These are phyloP conservation scores for Greenwoodochromis staneri DNA, from an alignment of 2,113 vertebrate genomes.

Conservation along the genomic window DNA sequence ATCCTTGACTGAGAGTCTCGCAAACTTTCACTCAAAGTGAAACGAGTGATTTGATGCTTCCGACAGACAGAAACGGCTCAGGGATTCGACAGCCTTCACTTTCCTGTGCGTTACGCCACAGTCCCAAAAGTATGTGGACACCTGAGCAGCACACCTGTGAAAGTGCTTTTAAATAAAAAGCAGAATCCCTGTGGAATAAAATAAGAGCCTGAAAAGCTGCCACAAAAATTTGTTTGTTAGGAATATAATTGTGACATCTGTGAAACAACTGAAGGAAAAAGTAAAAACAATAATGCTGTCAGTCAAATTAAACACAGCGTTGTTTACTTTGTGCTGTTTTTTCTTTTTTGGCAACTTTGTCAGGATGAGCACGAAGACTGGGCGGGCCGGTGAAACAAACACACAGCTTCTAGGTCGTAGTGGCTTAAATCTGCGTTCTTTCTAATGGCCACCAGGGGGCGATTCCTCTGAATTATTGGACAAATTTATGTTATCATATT, in stretches of 20 bases:
- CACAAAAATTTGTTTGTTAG: not conserved
- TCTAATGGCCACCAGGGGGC: not conserved
- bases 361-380: not conserved
- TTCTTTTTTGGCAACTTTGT: not conserved
- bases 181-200: not conserved
- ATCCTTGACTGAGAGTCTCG: not conserved
- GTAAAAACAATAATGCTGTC: not conserved
- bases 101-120: rapidly evolving
- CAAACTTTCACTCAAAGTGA: not conserved
- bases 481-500: not conserved
- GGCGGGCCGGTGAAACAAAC: rapidly evolving
- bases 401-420: not conserved
- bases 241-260: not conserved
- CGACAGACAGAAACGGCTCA: not conserved
- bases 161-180: not conserved
- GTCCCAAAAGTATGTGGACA: not conserved
- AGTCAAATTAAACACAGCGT: not conserved
- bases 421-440: not conserved
- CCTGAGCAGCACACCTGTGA: not conserved
- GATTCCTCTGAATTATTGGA: not conserved
- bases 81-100: not conserved
- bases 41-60: not conserved
- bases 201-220: not conserved
- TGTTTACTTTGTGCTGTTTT: not conserved
- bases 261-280: not conserved